Evolutionary conservation across 2,888 invertebrate species (phyloP).

Genomic region (Lacanobia oleracea): DNA sequence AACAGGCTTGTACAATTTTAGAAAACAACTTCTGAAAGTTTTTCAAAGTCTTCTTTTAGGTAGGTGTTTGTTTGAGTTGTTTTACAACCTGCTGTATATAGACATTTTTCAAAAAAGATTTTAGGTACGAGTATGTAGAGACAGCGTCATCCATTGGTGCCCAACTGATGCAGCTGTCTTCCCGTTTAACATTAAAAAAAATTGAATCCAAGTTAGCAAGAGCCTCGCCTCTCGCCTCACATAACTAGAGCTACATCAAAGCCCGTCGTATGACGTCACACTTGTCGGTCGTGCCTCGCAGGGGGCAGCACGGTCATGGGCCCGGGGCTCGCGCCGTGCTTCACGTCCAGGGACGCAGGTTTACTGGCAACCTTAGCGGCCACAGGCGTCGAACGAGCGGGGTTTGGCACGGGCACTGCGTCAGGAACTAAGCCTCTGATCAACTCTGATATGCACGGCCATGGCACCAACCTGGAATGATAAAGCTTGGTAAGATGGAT

Average conservation of each 20-base stretch:
- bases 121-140: background rate
- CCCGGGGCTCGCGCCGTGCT: slow-evolving; percentile 78
- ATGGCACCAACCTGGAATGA: slow-evolving; percentile 93
- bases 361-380: slow-evolving; percentile 41
- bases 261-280: slow-evolving; percentile 61
- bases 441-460: slow-evolving; percentile 92
- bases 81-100: slow-evolving; percentile 24
- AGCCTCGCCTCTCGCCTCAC: slow-evolving; percentile 44
- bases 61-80: background rate
- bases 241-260: slow-evolving; percentile 34
- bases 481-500: background rate
- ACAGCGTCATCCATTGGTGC: background rate
- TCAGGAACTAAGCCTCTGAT: slow-evolving; percentile 93
- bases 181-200: slow-evolving; percentile 5
- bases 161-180: background rate
- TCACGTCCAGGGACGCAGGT: slow-evolving; percentile 55
- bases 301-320: slow-evolving; percentile 83
- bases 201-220: background rate
- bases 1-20: background rate
- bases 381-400: slow-evolving; percentile 17
- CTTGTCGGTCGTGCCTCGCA: slow-evolving; percentile 81
- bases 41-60: background rate
- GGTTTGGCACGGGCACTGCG: slow-evolving; percentile 88
- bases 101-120: background rate
- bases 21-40: background rate